phyloP scores from a whole-genome alignment of 1,140 invertebrate genomes.

The Carcinoscorpius rotundicauda region DNA sequence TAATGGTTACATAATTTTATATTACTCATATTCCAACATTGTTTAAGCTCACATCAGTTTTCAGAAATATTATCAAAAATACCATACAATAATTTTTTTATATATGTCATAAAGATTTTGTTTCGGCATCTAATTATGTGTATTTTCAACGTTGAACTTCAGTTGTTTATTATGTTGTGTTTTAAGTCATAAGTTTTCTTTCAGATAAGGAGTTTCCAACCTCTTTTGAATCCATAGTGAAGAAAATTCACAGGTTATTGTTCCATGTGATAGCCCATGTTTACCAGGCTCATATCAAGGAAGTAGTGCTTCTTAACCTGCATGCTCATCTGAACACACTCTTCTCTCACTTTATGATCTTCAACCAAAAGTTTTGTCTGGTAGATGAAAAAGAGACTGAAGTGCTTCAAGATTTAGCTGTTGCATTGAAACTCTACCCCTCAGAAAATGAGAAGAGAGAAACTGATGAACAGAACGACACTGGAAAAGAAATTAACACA shows the following conservation, averaged over 20 bases:
- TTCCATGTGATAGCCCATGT: constrained; percentile 96
- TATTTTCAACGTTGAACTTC: too few relatives aligned
- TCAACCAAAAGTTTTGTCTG: constrained; percentile 73
- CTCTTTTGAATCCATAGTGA: constrained; percentile 85
- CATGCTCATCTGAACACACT: constrained; percentile 92
- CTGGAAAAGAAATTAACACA: neutral
- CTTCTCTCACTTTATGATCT: constrained; percentile 84
- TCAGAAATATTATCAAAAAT: too few relatives aligned
- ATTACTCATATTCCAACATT: too few relatives aligned
- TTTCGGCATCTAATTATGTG: too few relatives aligned
- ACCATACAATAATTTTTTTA: too few relatives aligned
- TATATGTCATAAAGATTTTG: too few relatives aligned
- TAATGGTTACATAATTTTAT: too few relatives aligned
- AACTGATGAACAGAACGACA: neutral
- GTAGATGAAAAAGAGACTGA: constrained; percentile 93
- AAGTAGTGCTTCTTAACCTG: constrained; percentile 78
- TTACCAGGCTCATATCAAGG: constrained; percentile 94
- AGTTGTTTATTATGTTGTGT: too few relatives aligned
- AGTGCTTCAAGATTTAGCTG: constrained; percentile 56
- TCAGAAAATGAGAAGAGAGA: neutral
- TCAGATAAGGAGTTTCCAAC: constrained; percentile 87
- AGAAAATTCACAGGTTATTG: constrained; percentile 88
- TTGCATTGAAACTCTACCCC: constrained; percentile 27
- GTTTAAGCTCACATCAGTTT: too few relatives aligned
- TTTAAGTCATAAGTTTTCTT: constrained; percentile 27